These are phyloP conservation scores for Charina bottae DNA, from an alignment of 2,113 vertebrate species.

Conservation along the genomic window DNA sequence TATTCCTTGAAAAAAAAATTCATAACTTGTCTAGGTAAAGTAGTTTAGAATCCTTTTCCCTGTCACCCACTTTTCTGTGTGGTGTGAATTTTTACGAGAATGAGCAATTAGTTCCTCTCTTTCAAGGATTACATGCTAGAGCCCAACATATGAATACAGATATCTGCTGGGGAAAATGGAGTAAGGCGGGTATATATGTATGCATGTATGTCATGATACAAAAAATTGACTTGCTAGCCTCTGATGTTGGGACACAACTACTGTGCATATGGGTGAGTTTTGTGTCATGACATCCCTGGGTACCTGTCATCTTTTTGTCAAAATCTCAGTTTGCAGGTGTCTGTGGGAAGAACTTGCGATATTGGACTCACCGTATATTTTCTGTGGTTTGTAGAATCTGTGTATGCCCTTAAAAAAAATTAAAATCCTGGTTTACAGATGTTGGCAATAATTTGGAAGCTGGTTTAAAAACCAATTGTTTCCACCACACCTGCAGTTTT, in stretches of 20 bases:
- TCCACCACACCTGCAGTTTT: not conserved
- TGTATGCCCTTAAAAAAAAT: not conserved
- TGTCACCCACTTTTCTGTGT: not conserved
- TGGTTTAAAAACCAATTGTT: not conserved
- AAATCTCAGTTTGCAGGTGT: not conserved
- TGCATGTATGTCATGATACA: not conserved
- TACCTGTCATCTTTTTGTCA: not conserved
- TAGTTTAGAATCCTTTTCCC: not conserved
- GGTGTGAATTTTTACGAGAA: not conserved
- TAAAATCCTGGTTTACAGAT: not conserved
- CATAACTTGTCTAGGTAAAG: not conserved
- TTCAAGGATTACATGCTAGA: not conserved
- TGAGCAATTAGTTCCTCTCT: not conserved
- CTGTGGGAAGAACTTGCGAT: not conserved
- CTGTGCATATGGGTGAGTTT: not conserved
- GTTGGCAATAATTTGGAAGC: not conserved
- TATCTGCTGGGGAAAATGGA: not conserved
- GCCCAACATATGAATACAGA: not conserved
- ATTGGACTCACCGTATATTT: not conserved
- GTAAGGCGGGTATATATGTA: not conserved
- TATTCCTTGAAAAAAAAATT: not conserved
- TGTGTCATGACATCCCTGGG: not conserved
- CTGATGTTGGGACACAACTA: not conserved
- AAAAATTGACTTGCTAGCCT: not conserved
- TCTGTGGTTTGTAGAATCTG: not conserved